Percentiles rank a stretch among this genome's conserved stretches.
Evolutionary conservation across 1,140 invertebrate species (phyloP).

Genomic region (Drosophila orosa): DNA sequence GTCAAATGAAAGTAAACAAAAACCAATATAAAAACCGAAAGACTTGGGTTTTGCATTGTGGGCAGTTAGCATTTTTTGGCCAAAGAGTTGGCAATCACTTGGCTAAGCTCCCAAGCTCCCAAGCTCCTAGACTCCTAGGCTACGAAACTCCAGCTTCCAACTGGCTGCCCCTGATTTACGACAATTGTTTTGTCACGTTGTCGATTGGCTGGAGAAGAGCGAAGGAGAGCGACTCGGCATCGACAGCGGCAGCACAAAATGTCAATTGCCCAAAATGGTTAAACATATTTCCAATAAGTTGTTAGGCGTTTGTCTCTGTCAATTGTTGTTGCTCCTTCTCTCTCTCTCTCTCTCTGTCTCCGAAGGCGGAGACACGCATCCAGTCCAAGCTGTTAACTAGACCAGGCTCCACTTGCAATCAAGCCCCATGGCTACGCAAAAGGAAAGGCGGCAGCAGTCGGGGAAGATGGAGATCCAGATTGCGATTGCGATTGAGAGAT

Average conservation of each 20-base stretch:
- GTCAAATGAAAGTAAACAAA: conserved; percentile 77
- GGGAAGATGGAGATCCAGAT: conserved; percentile 6
- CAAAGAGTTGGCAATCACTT: conserved; percentile 46
- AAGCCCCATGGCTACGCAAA: conserved; percentile 24
- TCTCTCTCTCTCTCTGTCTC: conserved; percentile 7
- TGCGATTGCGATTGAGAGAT: conserved; percentile 35
- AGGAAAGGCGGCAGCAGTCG: conserved; percentile 16
- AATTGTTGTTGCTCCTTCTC: conserved; percentile 29
- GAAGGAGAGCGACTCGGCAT: not conserved
- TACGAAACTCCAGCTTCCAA: conserved; percentile 45
- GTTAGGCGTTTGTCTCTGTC: conserved; percentile 76
- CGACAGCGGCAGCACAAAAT: conserved; percentile 56
- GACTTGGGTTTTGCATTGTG: conserved; percentile 48
- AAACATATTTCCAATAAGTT: conserved; percentile 80
- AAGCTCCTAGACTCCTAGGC: conserved; percentile 26
- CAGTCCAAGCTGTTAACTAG: conserved; percentile 32
- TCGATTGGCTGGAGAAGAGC: conserved; percentile 28
- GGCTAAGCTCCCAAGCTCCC: conserved; percentile 1
- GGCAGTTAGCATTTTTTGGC: conserved; percentile 48
- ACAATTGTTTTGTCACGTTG: conserved; percentile 79
- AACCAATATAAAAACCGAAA: conserved; percentile 31
- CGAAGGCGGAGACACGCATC: conserved; percentile 41
- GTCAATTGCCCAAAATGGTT: conserved; percentile 78
- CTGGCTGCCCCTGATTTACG: conserved; percentile 71
- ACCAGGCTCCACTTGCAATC: conserved; percentile 38